These are phyloP conservation scores for Podargus strigoides DNA, from an alignment of 2,797 vertebrate species.

Conservation along the genomic window DNA sequence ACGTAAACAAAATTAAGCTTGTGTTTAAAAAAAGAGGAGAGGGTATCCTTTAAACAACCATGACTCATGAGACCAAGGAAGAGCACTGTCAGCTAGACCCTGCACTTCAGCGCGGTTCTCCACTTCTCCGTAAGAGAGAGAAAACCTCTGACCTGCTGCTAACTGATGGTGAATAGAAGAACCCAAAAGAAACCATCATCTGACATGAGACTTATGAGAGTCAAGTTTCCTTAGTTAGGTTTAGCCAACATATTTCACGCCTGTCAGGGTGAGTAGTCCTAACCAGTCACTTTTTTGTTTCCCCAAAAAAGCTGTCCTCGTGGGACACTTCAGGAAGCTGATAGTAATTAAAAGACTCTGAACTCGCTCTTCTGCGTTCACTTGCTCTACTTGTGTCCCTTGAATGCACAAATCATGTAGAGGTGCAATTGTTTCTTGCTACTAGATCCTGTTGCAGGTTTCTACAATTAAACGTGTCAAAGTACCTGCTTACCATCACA, in stretches of 20 bases:
- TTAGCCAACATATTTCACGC: neutral
- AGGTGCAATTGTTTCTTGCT: neutral
- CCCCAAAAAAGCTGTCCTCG: neutral
- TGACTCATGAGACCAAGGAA: neutral
- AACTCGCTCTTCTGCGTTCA: neutral
- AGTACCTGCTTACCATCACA: neutral
- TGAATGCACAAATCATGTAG: neutral
- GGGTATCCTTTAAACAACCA: neutral
- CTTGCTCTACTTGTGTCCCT: neutral
- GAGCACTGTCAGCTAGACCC: neutral
- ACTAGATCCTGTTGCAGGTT: neutral
- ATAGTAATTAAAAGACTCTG: neutral
- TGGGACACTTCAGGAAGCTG: neutral
- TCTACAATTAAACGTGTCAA: neutral
- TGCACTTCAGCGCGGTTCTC: neutral
- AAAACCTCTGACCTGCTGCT: neutral
- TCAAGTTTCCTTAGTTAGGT: neutral
- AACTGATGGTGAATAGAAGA: neutral
- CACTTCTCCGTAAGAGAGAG: neutral
- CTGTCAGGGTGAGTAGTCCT: neutral
- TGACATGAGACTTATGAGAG: neutral
- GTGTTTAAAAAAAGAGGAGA: neutral
- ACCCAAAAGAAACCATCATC: neutral
- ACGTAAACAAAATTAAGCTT: neutral
- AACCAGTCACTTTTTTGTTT: neutral